A percentile compares a stretch with the other conserved stretches of the same genome.
Conservation (phyloP, 2,797 vertebrate species). For the Erethizon dorsatum region DNA sequence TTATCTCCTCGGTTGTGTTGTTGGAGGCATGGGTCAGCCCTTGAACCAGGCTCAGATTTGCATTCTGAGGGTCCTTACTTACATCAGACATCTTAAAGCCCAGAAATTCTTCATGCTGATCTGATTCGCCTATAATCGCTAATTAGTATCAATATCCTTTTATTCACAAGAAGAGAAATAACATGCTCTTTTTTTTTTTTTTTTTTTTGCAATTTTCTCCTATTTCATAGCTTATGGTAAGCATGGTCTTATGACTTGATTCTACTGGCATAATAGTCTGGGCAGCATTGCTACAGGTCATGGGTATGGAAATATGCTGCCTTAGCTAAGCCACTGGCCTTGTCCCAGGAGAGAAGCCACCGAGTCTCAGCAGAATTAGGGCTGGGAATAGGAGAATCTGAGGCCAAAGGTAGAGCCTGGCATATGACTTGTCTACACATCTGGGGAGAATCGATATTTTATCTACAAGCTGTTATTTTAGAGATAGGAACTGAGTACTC, state of each 20-base stretch:
- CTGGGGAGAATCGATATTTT: neutral
- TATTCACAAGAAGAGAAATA: neutral
- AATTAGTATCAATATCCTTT: neutral
- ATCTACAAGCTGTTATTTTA: neutral
- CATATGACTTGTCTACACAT: neutral
- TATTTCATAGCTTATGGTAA: neutral
- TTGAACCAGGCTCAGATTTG: neutral
- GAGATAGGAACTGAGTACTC: neutral
- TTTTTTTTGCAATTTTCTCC: neutral
- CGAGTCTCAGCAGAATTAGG: neutral
- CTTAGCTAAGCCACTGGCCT: neutral
- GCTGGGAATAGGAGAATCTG: neutral
- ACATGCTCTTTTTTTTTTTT: neutral
- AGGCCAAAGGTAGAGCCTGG: constrained; percentile 2
- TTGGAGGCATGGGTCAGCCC: neutral
- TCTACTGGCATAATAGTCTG: neutral
- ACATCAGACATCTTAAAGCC: neutral
- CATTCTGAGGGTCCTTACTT: neutral
- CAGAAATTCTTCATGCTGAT: neutral
- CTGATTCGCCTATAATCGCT: neutral
- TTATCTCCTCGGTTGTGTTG: neutral
- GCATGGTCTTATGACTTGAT: neutral
- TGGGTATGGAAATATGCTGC: neutral
- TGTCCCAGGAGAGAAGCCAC: neutral
- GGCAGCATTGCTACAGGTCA: neutral